phyloP scores from a whole-genome alignment of 2,113 vertebrate species.

The Cryptoleucopteryx plumbea region DNA sequence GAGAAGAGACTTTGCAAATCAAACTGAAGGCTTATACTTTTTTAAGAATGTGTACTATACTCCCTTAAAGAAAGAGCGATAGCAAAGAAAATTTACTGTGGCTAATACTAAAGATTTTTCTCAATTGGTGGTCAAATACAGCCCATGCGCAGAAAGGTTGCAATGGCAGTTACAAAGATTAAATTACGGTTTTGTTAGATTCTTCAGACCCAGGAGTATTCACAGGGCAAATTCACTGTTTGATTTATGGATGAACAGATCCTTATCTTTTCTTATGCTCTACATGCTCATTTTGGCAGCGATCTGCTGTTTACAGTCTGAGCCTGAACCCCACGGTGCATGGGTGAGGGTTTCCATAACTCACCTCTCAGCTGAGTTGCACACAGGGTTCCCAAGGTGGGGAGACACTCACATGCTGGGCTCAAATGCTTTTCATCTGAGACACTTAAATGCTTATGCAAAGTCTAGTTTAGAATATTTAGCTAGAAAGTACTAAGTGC shows the following conservation, averaged over 20 bases:
- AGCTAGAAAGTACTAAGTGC: neutral
- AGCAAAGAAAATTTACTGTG: neutral
- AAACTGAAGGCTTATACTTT: neutral
- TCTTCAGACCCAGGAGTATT: neutral
- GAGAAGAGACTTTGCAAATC: neutral
- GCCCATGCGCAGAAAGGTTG: neutral
- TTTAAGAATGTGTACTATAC: neutral
- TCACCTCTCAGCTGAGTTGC: neutral
- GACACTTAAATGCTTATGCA: neutral
- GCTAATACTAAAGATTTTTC: neutral
- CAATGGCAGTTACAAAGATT: neutral
- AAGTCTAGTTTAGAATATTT: neutral
- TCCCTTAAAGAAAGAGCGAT: neutral
- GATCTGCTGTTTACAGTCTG: neutral
- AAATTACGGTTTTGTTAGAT: neutral
- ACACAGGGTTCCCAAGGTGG: accelerated
- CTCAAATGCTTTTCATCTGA: neutral
- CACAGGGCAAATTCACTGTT: neutral
- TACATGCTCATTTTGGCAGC: neutral
- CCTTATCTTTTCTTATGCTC: neutral
- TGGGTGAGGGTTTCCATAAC: neutral
- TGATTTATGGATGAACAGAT: neutral
- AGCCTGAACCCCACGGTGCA: accelerated
- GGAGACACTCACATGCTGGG: neutral
- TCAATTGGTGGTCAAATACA: neutral